phyloP scores from a whole-genome alignment of 2,797 vertebrate genomes.

The Helarctos malayanus region DNA sequence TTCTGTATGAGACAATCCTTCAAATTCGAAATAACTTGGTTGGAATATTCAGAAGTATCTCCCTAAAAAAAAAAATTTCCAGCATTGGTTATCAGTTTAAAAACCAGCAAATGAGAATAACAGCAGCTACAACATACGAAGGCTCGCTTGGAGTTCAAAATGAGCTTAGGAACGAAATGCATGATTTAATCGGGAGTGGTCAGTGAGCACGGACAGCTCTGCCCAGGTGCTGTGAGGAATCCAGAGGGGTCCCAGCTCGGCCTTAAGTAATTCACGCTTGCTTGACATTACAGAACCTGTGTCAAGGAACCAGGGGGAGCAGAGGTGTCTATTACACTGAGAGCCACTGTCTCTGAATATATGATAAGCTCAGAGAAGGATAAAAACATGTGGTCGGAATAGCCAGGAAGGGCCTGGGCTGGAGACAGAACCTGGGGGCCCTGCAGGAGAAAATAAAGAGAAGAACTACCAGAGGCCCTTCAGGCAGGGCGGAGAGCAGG shows the following conservation, averaged over 20 bases:
- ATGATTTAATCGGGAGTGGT: neutral
- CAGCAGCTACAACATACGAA: neutral
- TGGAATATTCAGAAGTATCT: conserved; percentile 34
- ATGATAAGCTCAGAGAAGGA: neutral
- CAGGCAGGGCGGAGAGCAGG: neutral
- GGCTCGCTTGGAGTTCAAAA: neutral
- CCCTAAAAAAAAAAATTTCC: neutral
- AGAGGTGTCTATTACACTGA: neutral
- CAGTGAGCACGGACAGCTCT: neutral
- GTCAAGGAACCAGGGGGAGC: neutral
- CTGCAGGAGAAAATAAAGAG: neutral
- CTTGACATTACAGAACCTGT: neutral
- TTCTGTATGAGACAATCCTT: neutral
- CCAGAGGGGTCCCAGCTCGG: neutral
- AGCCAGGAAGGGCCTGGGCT: neutral
- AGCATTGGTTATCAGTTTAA: neutral
- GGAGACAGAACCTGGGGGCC: accelerated
- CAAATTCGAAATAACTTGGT: neutral
- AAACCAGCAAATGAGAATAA: neutral
- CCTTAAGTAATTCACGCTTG: neutral
- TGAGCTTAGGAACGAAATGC: neutral
- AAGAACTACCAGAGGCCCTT: neutral
- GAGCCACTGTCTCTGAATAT: neutral
- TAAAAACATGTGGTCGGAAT: neutral
- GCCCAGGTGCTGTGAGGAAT: neutral